phyloP scores from a whole-genome alignment of 2,888 invertebrate genomes.

The Anagyrus pseudococci region DNA sequence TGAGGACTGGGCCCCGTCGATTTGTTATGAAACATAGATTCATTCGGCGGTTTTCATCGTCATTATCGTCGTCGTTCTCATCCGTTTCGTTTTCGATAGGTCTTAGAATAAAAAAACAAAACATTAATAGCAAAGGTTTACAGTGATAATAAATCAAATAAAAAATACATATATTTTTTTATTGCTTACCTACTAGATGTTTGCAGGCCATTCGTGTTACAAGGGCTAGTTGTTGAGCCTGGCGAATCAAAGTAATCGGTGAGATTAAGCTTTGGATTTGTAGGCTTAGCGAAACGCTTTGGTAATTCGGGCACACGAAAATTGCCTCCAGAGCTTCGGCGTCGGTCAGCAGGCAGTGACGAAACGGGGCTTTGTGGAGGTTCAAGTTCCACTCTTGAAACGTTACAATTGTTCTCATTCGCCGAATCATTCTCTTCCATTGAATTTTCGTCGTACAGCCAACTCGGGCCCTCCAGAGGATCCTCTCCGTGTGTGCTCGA shows the following conservation, averaged over 20 bases:
- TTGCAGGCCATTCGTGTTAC: neutral
- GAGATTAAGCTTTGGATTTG: neutral
- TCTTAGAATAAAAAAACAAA: too few relatives aligned
- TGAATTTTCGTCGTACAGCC: slow-evolving; percentile 42
- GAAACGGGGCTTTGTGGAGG: slow-evolving; percentile 17
- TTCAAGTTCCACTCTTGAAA: neutral
- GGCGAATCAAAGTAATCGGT: neutral
- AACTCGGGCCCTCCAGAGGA: slow-evolving; percentile 58
- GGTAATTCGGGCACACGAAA: slow-evolving; percentile 24
- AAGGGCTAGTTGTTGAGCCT: neutral
- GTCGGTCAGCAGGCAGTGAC: neutral
- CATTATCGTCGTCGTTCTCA: slow-evolving; percentile 28
- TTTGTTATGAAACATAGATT: slow-evolving; percentile 28
- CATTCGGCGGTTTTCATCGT: slow-evolving; percentile 31
- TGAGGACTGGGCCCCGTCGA: slow-evolving; percentile 21
- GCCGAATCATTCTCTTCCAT: neutral
- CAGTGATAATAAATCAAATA: neutral
- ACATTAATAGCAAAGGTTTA: too few relatives aligned
- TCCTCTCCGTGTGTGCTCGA: slow-evolving; percentile 40
- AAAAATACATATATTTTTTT: neutral
- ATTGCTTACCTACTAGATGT: neutral
- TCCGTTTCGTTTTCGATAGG: neutral
- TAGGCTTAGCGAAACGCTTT: neutral
- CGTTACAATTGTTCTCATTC: neutral
- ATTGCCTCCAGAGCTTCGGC: slow-evolving; percentile 7